Evolutionary conservation across 1,140 invertebrate species (phyloP).

Genomic region (Drosophila nasuta): DNA sequence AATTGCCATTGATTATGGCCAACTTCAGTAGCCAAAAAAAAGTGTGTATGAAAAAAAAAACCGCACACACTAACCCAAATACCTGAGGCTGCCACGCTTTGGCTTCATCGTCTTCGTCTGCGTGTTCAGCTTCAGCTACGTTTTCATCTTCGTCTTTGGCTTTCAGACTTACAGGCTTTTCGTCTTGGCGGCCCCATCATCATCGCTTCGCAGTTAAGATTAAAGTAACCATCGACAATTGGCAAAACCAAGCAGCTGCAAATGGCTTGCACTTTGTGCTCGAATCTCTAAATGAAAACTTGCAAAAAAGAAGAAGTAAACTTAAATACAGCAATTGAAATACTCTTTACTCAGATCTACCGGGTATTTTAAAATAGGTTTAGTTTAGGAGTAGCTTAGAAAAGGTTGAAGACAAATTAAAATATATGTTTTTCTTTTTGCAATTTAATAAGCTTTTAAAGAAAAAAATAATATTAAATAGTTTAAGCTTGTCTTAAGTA

Average conservation of each 20-base stretch:
- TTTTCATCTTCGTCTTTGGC: background rate
- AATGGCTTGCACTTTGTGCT: conserved; percentile 67
- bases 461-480: too few species aligned
- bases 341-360: conserved; percentile 22
- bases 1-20: conserved; percentile 15
- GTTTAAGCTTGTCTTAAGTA: too few species aligned
- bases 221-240: conserved; percentile 72
- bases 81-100: conserved; percentile 30
- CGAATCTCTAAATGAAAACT: conserved; percentile 54
- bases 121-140: conserved; percentile 1
- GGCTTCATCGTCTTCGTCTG: background rate
- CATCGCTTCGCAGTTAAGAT: conserved; percentile 43
- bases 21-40: conserved; percentile 26
- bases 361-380: background rate
- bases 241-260: conserved; percentile 66
- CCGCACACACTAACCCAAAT: conserved; percentile 72
- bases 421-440: too few species aligned
- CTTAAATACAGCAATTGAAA: conserved; percentile 15
- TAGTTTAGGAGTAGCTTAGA: background rate
- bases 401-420: background rate
- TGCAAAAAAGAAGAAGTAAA: conserved; percentile 15
- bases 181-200: conserved; percentile 26
- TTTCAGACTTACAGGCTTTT: conserved; percentile 1
- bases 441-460: too few species aligned
- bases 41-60: conserved; percentile 21